Evolutionary conservation across 2,113 vertebrate species (phyloP).

Genomic region (Octodon degus): DNA sequence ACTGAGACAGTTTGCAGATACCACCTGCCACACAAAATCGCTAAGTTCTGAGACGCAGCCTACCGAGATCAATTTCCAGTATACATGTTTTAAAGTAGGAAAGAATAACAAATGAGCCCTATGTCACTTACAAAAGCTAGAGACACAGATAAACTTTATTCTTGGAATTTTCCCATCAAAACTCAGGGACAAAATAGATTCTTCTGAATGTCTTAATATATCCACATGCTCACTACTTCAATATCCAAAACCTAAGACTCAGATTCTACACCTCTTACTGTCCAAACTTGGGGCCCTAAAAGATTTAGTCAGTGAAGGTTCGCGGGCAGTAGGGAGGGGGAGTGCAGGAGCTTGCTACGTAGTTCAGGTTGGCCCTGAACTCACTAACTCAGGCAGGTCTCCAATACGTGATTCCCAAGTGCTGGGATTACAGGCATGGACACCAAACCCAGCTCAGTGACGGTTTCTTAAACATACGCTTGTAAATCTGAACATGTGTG

Average conservation of each 20-base stretch:
- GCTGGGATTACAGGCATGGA: not conserved
- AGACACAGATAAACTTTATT: not conserved
- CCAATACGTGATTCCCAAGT: not conserved
- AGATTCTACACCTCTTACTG: not conserved
- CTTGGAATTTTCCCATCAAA: not conserved
- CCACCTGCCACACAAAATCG: not conserved
- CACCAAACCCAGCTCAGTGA: not conserved
- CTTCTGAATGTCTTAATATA: conserved; percentile 40
- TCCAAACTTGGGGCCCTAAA: not conserved
- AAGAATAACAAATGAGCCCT: not conserved
- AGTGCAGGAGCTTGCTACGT: not conserved
- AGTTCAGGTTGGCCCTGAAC: not conserved
- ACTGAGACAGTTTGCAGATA: not conserved
- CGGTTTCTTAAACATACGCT: not conserved
- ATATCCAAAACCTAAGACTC: conserved; percentile 14
- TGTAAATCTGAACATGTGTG: not conserved
- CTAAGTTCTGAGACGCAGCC: not conserved
- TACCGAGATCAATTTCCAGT: not conserved
- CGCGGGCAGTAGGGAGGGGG: not conserved
- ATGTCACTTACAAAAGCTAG: not conserved
- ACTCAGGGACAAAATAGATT: conserved; percentile 4
- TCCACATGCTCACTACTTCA: conserved; percentile 24
- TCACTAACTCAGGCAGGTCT: not conserved
- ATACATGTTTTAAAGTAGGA: not conserved
- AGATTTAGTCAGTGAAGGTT: not conserved